Evolutionary conservation across 2,888 invertebrate genomes (phyloP).

Genomic region (Polydrusus cervinus): DNA sequence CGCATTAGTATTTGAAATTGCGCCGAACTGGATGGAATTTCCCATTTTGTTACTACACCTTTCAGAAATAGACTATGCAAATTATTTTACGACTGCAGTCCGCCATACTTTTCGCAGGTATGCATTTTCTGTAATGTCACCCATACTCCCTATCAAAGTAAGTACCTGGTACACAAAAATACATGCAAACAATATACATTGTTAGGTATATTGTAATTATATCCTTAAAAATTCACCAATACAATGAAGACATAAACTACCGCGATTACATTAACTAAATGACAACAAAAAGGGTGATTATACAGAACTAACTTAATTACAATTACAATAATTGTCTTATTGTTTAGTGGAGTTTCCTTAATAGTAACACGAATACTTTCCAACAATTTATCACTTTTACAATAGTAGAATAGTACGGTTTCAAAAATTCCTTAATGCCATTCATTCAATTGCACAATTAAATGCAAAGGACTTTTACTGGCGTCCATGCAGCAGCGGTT

Average conservation of each 20-base stretch:
- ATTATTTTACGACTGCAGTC: too few relatives aligned
- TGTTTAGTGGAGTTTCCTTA: conserved; percentile 6
- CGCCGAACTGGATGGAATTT: too few relatives aligned
- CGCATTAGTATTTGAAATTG: too few relatives aligned
- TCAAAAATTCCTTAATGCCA: not conserved
- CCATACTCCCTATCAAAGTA: too few relatives aligned
- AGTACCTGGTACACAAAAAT: not conserved
- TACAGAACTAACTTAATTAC: not conserved
- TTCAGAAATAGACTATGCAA: too few relatives aligned
- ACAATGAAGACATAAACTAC: conserved; percentile 4
- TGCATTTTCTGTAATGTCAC: too few relatives aligned
- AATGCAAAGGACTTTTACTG: conserved; percentile 5
- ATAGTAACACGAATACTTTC: conserved; percentile 11
- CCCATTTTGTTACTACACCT: too few relatives aligned
- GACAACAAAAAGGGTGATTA: conserved; percentile 5
- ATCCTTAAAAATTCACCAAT: not conserved
- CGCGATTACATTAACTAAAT: not conserved
- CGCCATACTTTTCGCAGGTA: too few relatives aligned
- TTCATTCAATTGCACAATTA: conserved; percentile 4
- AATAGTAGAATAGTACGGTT: not conserved
- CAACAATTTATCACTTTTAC: conserved; percentile 13
- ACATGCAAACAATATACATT: not conserved
- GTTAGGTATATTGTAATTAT: not conserved
- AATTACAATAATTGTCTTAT: conserved; percentile 10
- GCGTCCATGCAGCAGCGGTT: not conserved